Evolutionary conservation across 2,797 vertebrate genomes (phyloP).

Genomic region (Lateolabrax maculatus): DNA sequence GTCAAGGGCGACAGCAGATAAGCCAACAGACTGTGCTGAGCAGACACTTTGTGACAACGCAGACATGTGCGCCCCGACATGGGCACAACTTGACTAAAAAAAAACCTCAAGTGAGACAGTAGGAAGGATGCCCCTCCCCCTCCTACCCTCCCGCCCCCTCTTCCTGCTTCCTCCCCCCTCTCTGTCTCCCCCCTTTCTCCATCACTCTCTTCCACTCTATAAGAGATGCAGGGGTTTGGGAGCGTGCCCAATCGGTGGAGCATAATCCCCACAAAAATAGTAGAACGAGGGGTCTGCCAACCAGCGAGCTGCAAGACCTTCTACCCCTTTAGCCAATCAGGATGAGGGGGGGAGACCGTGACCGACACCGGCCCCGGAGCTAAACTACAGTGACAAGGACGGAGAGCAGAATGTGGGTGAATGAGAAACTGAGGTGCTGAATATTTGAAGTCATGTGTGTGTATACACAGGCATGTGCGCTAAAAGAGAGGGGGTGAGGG

Average conservation of each 20-base stretch:
- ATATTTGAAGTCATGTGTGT: conserved; percentile 67
- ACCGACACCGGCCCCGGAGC: conserved; percentile 39
- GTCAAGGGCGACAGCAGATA: background rate
- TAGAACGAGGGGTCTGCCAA: conserved; percentile 56
- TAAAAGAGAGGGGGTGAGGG: conserved; percentile 38
- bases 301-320: conserved; percentile 47
- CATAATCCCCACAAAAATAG: conserved; percentile 81
- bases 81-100: conserved; percentile 62
- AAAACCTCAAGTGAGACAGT: conserved; percentile 47
- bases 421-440: conserved; percentile 54
- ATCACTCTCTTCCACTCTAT: conserved; percentile 26
- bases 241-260: conserved; percentile 80
- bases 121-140: conserved; percentile 70
- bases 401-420: conserved; percentile 48
- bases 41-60: background rate
- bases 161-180: conserved; percentile 30
- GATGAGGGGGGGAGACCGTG: conserved; percentile 31
- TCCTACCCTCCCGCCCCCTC: conserved; percentile 12
- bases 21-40: background rate
- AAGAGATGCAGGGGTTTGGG: conserved; percentile 76
- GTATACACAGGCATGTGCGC: conserved; percentile 21
- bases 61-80: conserved; percentile 60
- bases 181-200: conserved; percentile 11
- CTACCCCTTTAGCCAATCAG: conserved; percentile 69
- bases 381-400: conserved; percentile 59